Conservation (phyloP, 2,797 vertebrate species). For the Nannoperca australis region DNA sequence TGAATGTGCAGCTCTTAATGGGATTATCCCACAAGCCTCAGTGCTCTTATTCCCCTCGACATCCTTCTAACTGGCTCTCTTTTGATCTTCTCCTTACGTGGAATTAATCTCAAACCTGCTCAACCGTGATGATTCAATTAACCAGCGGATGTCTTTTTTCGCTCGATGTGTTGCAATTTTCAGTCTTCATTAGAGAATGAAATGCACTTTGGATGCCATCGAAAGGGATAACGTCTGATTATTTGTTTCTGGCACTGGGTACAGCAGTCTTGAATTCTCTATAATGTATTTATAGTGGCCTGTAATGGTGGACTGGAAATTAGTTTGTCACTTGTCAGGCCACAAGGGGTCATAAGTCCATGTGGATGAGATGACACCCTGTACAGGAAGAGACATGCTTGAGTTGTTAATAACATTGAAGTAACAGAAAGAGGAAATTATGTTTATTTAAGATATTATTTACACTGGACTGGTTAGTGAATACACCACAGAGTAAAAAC, state of each 20-base stretch:
- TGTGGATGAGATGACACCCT: slow-evolving; percentile 23
- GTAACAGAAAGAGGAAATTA: slow-evolving; percentile 17
- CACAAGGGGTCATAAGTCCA: slow-evolving; percentile 38
- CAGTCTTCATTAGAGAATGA: slow-evolving; percentile 69
- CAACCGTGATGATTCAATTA: slow-evolving; percentile 83
- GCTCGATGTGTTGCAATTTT: slow-evolving; percentile 73
- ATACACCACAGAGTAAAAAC: slow-evolving; percentile 1
- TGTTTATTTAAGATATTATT: slow-evolving; percentile 65
- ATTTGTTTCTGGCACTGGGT: slow-evolving; percentile 43
- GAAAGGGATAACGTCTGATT: slow-evolving; percentile 53
- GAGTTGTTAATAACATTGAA: slow-evolving; percentile 28
- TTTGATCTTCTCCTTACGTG: slow-evolving; percentile 80
- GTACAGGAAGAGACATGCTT: slow-evolving; percentile 21
- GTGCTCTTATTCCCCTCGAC: slow-evolving; percentile 74
- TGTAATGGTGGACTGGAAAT: slow-evolving; percentile 40
- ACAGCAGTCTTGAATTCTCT: slow-evolving; percentile 34
- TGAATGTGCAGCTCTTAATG: slow-evolving; percentile 76
- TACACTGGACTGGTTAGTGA: slow-evolving; percentile 37
- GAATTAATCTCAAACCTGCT: slow-evolving; percentile 83
- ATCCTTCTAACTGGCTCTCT: slow-evolving; percentile 66
- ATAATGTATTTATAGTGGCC: slow-evolving; percentile 55
- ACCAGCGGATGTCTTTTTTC: slow-evolving; percentile 79
- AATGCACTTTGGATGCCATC: slow-evolving; percentile 56
- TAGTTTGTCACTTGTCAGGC: slow-evolving; percentile 36
- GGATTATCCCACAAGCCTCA: slow-evolving; percentile 82